These are phyloP conservation scores for Anseranas semipalmata DNA, from an alignment of 2,113 vertebrate genomes.

Conservation along the genomic window DNA sequence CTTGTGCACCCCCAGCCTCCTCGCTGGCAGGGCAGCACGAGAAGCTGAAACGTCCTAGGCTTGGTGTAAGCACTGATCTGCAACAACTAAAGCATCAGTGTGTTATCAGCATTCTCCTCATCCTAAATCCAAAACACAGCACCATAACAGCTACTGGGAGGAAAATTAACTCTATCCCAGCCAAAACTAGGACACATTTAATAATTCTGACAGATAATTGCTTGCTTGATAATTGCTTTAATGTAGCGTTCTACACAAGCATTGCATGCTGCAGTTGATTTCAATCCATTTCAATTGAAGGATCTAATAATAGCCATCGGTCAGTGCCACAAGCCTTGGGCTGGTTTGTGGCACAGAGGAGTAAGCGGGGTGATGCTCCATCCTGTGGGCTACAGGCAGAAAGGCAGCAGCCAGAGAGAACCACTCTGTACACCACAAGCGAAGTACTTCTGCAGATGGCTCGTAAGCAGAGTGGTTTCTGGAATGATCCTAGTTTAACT, in stretches of 20 bases:
- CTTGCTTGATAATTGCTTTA: background rate
- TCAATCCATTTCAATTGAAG: background rate
- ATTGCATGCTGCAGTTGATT: background rate
- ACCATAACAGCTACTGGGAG: too few species aligned
- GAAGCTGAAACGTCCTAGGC: too few species aligned
- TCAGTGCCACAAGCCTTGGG: background rate
- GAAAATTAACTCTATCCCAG: too few species aligned
- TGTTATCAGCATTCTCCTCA: too few species aligned
- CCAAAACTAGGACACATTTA: too few species aligned
- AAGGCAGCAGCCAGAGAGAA: background rate
- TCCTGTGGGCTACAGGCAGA: background rate
- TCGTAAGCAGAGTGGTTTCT: background rate
- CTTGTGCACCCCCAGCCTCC: too few species aligned
- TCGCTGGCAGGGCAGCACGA: too few species aligned
- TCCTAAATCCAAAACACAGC: too few species aligned
- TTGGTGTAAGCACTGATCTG: too few species aligned
- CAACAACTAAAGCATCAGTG: too few species aligned
- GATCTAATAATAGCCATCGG: background rate
- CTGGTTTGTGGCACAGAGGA: background rate
- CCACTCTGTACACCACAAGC: fast-evolving
- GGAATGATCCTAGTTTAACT: background rate
- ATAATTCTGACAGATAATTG: background rate
- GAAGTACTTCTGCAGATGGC: background rate
- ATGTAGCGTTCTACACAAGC: background rate
- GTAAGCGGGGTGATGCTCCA: background rate